Evolutionary conservation across 1,140 invertebrate species (phyloP).

Genomic region (Ladona fulva): DNA sequence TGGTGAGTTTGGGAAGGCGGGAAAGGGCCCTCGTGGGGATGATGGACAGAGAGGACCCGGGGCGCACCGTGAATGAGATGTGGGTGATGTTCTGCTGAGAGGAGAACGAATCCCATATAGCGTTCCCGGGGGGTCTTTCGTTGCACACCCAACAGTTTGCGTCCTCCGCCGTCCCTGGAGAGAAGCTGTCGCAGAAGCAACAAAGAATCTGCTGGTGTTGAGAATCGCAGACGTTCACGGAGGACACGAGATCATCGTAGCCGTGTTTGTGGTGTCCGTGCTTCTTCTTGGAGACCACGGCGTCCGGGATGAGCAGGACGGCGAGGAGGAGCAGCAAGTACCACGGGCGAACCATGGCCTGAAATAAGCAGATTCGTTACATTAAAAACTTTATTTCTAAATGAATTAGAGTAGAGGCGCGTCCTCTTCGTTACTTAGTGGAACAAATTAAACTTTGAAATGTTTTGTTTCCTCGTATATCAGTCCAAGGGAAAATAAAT

Average conservation of each 20-base stretch:
- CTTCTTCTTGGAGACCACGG: neutral
- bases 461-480: too few relatives aligned
- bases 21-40: conserved; percentile 57
- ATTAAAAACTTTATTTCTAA: too few relatives aligned
- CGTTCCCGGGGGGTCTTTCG: neutral
- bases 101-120: neutral
- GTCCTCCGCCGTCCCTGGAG: neutral
- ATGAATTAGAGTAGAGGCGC: too few relatives aligned
- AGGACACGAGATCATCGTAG: neutral
- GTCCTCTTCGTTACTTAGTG: too few relatives aligned
- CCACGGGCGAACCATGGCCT: too few relatives aligned
- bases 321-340: too few relatives aligned
- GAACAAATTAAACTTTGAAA: too few relatives aligned
- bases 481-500: too few relatives aligned
- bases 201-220: neutral
- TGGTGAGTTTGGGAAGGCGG: conserved; percentile 52
- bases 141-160: neutral
- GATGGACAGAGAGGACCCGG: conserved; percentile 32
- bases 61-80: neutral
- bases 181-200: neutral
- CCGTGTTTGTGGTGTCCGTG: neutral
- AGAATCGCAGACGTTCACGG: neutral
- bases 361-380: too few relatives aligned
- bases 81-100: neutral
- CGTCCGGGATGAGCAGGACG: neutral